Evolutionary conservation across 2,797 vertebrate species (phyloP).

Genomic region (Carapus acus): DNA sequence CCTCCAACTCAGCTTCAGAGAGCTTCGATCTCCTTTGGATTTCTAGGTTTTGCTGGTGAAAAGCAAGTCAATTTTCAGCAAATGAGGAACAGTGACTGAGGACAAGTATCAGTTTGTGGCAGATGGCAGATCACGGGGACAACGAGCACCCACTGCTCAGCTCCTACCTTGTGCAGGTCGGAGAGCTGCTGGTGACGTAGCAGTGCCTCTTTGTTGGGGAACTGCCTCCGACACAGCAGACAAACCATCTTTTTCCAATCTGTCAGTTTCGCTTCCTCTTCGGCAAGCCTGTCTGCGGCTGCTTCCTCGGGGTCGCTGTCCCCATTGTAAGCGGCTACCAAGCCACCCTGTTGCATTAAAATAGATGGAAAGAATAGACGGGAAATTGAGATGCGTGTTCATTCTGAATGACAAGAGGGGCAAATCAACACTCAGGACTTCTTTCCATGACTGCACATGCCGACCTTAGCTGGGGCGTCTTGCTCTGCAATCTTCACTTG

Average conservation of each 20-base stretch:
- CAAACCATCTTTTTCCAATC: conserved; percentile 92
- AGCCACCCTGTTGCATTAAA: conserved; percentile 66
- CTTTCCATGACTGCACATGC: background rate
- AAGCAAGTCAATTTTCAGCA: conserved; percentile 5
- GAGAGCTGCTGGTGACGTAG: conserved; percentile 90
- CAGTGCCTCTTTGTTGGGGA: conserved; percentile 86
- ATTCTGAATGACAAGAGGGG: background rate
- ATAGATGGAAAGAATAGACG: background rate
- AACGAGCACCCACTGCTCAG: conserved; percentile 28
- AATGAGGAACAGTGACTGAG: background rate
- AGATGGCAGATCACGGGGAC: conserved; percentile 49
- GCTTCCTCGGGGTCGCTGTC: conserved; percentile 84
- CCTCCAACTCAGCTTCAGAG: conserved; percentile 84
- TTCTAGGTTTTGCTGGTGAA: conserved; percentile 87
- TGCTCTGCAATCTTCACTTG: conserved; percentile 71
- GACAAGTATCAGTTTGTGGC: conserved; percentile 14
- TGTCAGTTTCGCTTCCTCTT: conserved; percentile 79
- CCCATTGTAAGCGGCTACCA: conserved; percentile 80
- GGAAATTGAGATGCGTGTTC: background rate
- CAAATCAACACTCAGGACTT: background rate
- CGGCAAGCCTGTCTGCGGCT: conserved; percentile 63
- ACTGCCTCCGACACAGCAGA: conserved; percentile 85
- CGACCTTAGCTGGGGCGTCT: conserved; percentile 69
- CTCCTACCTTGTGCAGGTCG: conserved; percentile 87
- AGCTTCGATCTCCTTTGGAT: conserved; percentile 81